Percentiles rank a stretch among this genome's conserved stretches.
Evolutionary conservation across 2,113 vertebrate genomes (phyloP).

Genomic region (Nesogale talazaci): DNA sequence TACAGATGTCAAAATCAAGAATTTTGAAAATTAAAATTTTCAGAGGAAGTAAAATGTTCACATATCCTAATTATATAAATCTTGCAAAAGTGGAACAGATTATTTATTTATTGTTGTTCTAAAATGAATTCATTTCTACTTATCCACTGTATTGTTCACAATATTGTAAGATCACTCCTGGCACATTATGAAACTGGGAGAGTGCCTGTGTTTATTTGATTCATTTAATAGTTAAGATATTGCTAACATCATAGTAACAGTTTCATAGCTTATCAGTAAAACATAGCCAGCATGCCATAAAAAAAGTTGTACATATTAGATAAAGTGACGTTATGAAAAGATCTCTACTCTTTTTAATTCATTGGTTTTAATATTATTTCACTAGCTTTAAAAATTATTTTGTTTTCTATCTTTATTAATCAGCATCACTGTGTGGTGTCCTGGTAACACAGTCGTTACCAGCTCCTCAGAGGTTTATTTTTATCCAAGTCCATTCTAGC

Average conservation of each 20-base stretch:
- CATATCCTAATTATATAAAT: neutral
- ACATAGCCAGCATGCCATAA: neutral
- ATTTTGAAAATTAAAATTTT: conserved; percentile 19
- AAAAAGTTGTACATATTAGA: neutral
- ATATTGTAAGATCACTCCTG: neutral
- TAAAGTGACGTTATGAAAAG: neutral
- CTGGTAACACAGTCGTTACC: neutral
- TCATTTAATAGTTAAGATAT: neutral
- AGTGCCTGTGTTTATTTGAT: neutral
- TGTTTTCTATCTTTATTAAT: neutral
- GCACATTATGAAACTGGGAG: neutral
- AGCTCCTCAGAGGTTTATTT: neutral
- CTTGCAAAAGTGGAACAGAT: neutral
- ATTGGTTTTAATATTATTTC: neutral
- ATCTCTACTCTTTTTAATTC: neutral
- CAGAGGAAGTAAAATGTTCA: neutral
- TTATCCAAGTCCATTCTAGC: conserved; percentile 1
- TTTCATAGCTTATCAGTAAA: neutral
- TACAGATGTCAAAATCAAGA: conserved; percentile 17
- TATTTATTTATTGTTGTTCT: neutral
- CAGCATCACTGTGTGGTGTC: neutral
- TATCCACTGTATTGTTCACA: neutral
- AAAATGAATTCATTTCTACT: neutral
- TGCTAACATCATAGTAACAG: neutral
- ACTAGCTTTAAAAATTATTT: neutral